Percentiles rank a stretch among this genome's conserved stretches.
Evolutionary conservation across 2,113 vertebrate species (phyloP).

Genomic region (Ochotona princeps): DNA sequence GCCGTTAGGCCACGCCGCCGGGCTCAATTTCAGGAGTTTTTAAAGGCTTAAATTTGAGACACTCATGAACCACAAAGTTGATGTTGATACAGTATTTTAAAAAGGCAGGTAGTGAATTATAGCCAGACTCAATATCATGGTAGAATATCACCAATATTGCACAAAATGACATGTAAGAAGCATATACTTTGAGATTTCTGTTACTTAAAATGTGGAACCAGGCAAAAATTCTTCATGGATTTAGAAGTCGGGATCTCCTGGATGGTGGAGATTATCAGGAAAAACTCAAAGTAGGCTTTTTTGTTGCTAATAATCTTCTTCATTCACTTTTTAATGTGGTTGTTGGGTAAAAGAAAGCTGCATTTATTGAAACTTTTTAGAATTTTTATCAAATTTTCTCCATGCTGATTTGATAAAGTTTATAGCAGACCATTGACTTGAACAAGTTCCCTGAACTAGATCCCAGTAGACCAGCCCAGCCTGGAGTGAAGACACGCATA

Average conservation of each 20-base stretch:
- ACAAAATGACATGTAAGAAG: not conserved
- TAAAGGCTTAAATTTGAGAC: not conserved
- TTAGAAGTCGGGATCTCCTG: not conserved
- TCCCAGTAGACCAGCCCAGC: not conserved
- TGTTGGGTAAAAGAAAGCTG: not conserved
- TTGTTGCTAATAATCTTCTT: not conserved
- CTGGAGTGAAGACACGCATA: not conserved
- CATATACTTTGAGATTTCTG: not conserved
- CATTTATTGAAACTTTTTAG: not conserved
- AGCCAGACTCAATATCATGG: not conserved
- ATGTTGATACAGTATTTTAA: not conserved
- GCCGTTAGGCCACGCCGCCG: no score
- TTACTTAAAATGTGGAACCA: not conserved
- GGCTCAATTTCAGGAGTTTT: not conserved
- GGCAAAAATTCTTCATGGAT: not conserved
- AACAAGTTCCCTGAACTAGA: not conserved
- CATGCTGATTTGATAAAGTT: not conserved
- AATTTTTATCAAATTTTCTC: not conserved
- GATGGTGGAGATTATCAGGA: not conserved
- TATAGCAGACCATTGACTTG: not conserved
- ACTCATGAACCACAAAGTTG: not conserved
- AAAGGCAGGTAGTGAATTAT: not conserved
- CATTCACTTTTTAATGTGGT: not conserved
- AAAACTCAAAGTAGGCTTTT: not conserved
- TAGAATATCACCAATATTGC: not conserved